Evolutionary conservation across 2,113 vertebrate genomes (phyloP).

Genomic region (Urocynchramus pylzowi): DNA sequence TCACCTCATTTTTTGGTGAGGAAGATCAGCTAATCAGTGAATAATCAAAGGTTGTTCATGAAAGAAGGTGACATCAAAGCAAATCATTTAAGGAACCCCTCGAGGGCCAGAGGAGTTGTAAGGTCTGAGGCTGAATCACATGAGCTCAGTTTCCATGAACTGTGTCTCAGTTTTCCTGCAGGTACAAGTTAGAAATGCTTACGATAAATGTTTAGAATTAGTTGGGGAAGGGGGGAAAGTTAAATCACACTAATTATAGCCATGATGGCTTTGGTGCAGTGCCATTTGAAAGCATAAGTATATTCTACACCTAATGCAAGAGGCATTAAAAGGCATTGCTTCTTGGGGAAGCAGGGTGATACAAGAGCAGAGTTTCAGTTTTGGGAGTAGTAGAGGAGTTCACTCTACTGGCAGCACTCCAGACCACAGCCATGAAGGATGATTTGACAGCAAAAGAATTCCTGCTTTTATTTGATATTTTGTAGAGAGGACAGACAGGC

Average conservation of each 20-base stretch:
- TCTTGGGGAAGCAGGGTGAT: not conserved
- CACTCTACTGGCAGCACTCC: not conserved
- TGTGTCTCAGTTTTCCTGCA: conserved; percentile 69
- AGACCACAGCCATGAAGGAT: not conserved
- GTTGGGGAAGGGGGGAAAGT: not conserved
- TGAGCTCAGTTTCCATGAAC: conserved; percentile 54
- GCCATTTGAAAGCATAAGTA: not conserved
- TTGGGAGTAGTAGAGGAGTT: not conserved
- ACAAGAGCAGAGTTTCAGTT: not conserved
- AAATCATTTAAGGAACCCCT: conserved; percentile 62
- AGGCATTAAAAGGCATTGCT: not conserved
- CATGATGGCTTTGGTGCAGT: conserved; percentile 22
- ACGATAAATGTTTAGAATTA: conserved; percentile 57
- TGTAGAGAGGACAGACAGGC: not conserved
- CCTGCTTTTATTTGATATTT: not conserved
- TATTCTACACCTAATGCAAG: not conserved
- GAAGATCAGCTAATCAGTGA: conserved; percentile 59
- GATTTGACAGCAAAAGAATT: not conserved
- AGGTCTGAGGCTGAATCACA: conserved; percentile 69
- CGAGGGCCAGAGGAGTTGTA: conserved; percentile 69
- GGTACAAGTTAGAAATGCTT: conserved; percentile 60
- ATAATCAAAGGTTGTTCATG: conserved; percentile 34
- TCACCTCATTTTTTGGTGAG: not conserved
- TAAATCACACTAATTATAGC: conserved; percentile 46
- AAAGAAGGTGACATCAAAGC: conserved; percentile 72